A percentile compares a stretch with the other conserved stretches of the same genome.
These are phyloP conservation scores for Nemurella pictetii DNA, from an alignment of 2,888 invertebrate genomes.

Conservation along the genomic window DNA sequence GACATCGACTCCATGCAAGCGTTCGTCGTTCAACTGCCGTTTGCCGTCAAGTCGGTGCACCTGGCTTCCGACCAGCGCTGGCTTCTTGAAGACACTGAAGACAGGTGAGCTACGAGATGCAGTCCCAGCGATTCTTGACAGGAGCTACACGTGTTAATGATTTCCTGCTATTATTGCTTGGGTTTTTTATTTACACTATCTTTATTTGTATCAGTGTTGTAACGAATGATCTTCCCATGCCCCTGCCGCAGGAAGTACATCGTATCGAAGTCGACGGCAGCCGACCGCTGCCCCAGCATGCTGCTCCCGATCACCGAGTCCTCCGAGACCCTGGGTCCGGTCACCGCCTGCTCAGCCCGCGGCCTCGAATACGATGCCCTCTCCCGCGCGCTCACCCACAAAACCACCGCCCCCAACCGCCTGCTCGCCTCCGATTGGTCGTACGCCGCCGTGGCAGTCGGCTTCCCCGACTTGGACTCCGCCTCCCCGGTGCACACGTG, in stretches of 20 bases:
- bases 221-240: neutral
- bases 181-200: neutral
- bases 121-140: no score
- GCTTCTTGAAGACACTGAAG: slow-evolving; percentile 50
- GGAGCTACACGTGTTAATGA: no score
- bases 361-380: slow-evolving; percentile 47
- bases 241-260: slow-evolving; percentile 40
- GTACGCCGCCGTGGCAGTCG: slow-evolving; percentile 54
- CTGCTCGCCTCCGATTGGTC: slow-evolving; percentile 51
- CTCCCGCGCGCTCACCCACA: slow-evolving; percentile 51
- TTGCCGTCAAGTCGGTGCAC: slow-evolving; percentile 49
- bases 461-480: slow-evolving; percentile 56
- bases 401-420: slow-evolving; percentile 55
- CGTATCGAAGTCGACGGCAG: slow-evolving; percentile 41
- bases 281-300: slow-evolving; percentile 49
- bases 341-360: slow-evolving; percentile 32
- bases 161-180: slow-evolving; percentile 1
- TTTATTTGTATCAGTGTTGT: no score
- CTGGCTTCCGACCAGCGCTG: slow-evolving; percentile 49
- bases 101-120: no score
- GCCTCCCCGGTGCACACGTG: slow-evolving; percentile 51
- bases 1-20: slow-evolving; percentile 48
- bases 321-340: slow-evolving; percentile 31
- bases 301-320: slow-evolving; percentile 47
- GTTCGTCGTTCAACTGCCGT: slow-evolving; percentile 50